A percentile compares a stretch with the other conserved stretches of the same genome.
Conservation (phyloP, 92 coral and sea anemone genomes). For the Zoanthus sociatus region DNA sequence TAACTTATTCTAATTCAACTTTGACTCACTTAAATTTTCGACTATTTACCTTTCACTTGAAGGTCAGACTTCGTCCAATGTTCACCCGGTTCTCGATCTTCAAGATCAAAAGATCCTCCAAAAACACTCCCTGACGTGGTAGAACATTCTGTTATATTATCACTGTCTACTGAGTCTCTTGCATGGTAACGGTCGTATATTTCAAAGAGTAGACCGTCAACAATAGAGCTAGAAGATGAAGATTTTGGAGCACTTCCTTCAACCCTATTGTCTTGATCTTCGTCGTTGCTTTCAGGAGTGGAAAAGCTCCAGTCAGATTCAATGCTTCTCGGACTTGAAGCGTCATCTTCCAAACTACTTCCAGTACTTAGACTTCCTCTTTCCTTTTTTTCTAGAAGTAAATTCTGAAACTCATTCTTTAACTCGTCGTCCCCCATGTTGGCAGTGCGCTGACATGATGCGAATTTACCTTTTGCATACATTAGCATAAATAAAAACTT, state of each 20-base stretch:
- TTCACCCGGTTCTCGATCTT: conserved; percentile 87
- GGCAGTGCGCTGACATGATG: conserved; percentile 70
- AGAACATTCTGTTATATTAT: conserved; percentile 97
- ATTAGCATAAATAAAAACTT: conserved; percentile 58
- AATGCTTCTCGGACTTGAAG: conserved; percentile 91
- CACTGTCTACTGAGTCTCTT: conserved; percentile 96
- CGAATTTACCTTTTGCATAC: conserved; percentile 67
- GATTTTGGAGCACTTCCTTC: conserved; percentile 63
- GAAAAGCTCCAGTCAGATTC: conserved; percentile 97
- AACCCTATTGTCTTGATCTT: conserved; percentile 64
- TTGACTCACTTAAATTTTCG: neutral
- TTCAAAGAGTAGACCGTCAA: conserved; percentile 94
- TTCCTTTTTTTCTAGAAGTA: conserved; percentile 68
- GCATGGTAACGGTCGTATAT: conserved; percentile 97
- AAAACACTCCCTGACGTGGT: conserved; percentile 95
- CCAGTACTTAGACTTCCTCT: conserved; percentile 78
- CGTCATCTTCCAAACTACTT: conserved; percentile 82
- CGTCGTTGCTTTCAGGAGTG: conserved; percentile 76
- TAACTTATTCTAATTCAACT: neutral
- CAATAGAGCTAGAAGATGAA: conserved; percentile 86
- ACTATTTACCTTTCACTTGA: conserved; percentile 79
- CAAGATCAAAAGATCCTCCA: conserved; percentile 98
- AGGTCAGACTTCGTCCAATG: conserved; percentile 91
- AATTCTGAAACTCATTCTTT: conserved; percentile 41
- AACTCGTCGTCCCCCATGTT: conserved; percentile 86